Conservation (phyloP, 2,797 vertebrate genomes). For the Hydrophis major region DNA sequence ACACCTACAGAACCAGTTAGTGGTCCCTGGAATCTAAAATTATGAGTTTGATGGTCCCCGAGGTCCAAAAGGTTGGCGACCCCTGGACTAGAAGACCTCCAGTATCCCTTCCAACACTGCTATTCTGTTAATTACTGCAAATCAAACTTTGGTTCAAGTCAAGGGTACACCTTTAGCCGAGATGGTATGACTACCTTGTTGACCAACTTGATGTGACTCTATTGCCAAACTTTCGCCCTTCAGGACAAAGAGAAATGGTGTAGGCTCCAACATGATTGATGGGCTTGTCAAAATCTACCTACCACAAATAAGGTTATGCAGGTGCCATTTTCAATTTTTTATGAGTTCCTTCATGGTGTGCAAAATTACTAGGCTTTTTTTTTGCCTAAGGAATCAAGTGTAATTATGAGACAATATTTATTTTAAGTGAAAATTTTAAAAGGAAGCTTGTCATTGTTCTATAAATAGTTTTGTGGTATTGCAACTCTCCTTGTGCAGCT, state of each 20-base stretch:
- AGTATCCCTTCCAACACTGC: background rate
- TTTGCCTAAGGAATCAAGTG: slow-evolving; percentile 34
- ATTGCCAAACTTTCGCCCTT: background rate
- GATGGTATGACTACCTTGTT: background rate
- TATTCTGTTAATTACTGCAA: background rate
- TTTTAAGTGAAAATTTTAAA: slow-evolving; percentile 42
- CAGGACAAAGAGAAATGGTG: background rate
- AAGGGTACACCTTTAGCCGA: background rate
- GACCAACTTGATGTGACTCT: background rate
- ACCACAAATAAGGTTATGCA: background rate
- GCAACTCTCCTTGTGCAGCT: slow-evolving; percentile 27
- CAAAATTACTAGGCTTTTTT: background rate
- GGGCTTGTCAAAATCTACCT: background rate
- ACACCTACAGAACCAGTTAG: too few species aligned
- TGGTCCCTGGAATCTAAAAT: too few species aligned
- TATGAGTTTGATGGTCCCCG: too few species aligned
- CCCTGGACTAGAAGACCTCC: background rate
- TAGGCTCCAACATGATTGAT: background rate
- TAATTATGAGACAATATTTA: slow-evolving; percentile 30
- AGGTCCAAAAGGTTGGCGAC: too few species aligned
- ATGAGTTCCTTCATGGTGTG: background rate
- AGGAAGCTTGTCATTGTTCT: slow-evolving; percentile 1
- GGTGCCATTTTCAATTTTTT: slow-evolving; percentile 11
- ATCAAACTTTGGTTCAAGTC: background rate
- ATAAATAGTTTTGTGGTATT: slow-evolving; percentile 31